Base-by-base conservation (phyloP, 2,888 invertebrate genomes). In the Pseudococcus longispinus region DNA sequence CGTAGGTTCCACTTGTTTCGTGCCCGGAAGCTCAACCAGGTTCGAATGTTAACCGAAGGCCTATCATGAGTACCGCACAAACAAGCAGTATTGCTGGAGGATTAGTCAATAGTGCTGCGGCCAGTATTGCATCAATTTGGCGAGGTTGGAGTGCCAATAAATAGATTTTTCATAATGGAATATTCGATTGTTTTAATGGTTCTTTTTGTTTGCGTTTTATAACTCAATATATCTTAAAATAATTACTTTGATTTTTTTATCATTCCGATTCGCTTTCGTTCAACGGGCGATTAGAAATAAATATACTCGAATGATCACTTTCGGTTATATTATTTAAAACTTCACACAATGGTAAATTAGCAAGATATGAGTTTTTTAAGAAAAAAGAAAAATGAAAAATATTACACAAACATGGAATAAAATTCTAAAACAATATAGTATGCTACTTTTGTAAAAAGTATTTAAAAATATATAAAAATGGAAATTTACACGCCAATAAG, bases 101-200 rank as follows among this genome's bases (percentile, higher is more conserved):
- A 88, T 92, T 94, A 91, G 93, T 94, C 88, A 70, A 70, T 9
- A 70, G 70, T 70, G 70, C 96, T 37, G 96, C 96, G 85, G 95
- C 96, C 87, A 95, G 96, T 88, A 92, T 97, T 89, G 95, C 94
- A 77, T 96, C 96, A 87, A 93, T 96, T 90, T 95, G 96, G 94
- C 93, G 95, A 89, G 95, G 94, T 11, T 94, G 94, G 93, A 94
- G 94, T 44, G 87, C 85, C 5, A 88, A 88, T 84, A 88, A 88
- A 88, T 88, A 87, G 87, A 29, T 29, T 42, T 15, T 15, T 15
- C 13, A 37, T 37, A 37, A 37, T 37, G 8, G 4, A 8, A 6
- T 37, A 37, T 6, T 37, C 4, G 8, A 37, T 37, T 37, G 37
- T 37, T 37, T 37, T 37, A 37, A 11, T 46, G 37, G 37, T 37